Evolutionary conservation across 2,113 vertebrate species (phyloP).

Genomic region (Mellivora capensis): DNA sequence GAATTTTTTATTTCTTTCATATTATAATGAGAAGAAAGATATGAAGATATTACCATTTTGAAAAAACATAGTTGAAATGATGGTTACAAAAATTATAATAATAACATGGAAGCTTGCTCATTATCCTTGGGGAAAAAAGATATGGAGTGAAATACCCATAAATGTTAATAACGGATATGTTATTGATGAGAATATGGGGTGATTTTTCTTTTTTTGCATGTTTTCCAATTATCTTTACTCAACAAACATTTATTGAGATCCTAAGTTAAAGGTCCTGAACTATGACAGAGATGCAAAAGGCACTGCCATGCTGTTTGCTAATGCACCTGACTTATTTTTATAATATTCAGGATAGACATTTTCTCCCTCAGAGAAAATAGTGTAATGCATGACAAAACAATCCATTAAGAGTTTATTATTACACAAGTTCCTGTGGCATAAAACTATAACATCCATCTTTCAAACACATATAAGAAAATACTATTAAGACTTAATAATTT

Average conservation of each 20-base stretch:
- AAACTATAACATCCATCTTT: slow-evolving; percentile 12
- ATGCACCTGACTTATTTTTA: background rate
- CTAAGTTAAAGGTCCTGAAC: background rate
- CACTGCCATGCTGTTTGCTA: background rate
- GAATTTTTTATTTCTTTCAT: slow-evolving; percentile 20
- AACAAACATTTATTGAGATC: background rate
- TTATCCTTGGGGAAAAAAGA: background rate
- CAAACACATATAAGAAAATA: background rate
- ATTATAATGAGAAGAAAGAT: background rate
- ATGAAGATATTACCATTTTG: background rate
- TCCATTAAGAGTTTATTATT: background rate
- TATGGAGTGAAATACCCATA: background rate
- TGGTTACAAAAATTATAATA: background rate
- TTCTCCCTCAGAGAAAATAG: background rate
- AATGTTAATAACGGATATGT: background rate
- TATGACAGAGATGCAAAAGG: background rate
- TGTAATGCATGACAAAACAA: background rate
- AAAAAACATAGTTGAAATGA: slow-evolving; percentile 9
- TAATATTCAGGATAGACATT: background rate
- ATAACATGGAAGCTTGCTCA: background rate
- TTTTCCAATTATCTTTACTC: background rate
- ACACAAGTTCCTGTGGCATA: background rate
- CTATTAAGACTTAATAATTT: background rate
- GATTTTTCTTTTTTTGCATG: background rate
- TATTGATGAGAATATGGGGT: background rate